These are phyloP conservation scores for Crotophaga sulcirostris DNA, from an alignment of 2,113 vertebrate genomes.

Conservation along the genomic window DNA sequence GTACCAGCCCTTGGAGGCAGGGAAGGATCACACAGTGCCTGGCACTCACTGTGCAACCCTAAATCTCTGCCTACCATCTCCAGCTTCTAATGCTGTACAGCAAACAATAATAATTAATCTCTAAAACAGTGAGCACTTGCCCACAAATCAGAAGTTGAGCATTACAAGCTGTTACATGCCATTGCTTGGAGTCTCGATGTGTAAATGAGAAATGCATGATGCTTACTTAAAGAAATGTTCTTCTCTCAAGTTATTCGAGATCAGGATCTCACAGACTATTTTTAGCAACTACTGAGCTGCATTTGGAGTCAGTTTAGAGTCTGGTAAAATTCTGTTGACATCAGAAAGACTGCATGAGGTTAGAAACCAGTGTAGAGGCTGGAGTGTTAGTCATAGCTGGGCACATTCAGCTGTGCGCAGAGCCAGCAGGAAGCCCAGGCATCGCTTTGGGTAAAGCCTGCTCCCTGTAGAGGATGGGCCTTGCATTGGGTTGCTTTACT, in stretches of 20 bases:
- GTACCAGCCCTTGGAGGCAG: not conserved
- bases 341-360: not conserved
- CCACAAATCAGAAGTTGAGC: not conserved
- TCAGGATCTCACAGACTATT: slow-evolving; percentile 13
- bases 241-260: not conserved
- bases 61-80: not conserved
- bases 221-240: slow-evolving; percentile 1
- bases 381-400: not conserved
- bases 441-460: not conserved
- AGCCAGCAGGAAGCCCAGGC: not conserved
- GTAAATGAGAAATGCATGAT: not conserved
- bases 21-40: rapidly evolving
- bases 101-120: not conserved
- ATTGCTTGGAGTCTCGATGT: not conserved
- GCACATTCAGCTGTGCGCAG: not conserved
- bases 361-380: not conserved
- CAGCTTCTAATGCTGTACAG: not conserved
- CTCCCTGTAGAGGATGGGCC: not conserved
- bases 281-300: not conserved
- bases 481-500: not conserved
- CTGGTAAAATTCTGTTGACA: not conserved
- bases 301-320: not conserved
- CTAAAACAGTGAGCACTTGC: not conserved
- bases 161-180: not conserved
- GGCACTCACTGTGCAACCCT: not conserved